Evolutionary conservation across 2,113 vertebrate genomes (phyloP).

Genomic region (Ceyx melanurus): DNA sequence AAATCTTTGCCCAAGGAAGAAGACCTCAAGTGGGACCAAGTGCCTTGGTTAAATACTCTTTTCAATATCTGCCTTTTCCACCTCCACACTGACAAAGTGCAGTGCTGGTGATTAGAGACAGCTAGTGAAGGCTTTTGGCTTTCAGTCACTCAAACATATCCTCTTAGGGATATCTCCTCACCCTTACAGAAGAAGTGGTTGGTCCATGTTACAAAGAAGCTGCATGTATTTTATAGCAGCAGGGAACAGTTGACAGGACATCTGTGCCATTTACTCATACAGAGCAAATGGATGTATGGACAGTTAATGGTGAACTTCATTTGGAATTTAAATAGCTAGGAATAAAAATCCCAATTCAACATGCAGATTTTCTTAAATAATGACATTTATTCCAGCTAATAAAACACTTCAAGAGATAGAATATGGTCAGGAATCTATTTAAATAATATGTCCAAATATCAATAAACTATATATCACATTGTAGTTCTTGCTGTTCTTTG

Average conservation of each 20-base stretch:
- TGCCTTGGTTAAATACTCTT: background rate
- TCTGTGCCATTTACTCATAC: background rate
- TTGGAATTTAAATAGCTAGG: constrained; percentile 28
- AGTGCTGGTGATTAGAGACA: background rate
- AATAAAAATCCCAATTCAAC: background rate
- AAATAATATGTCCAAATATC: constrained; percentile 10
- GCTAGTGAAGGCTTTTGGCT: background rate
- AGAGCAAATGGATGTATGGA: background rate
- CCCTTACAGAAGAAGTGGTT: background rate
- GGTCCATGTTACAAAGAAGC: background rate
- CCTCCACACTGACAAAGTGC: background rate
- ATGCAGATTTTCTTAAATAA: constrained; percentile 24
- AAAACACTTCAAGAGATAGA: constrained; percentile 42
- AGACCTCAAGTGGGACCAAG: accelerated
- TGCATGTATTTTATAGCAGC: background rate
- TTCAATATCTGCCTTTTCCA: background rate
- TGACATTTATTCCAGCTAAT: constrained; percentile 36
- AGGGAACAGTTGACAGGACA: background rate
- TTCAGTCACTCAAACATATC: background rate
- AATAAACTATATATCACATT: constrained; percentile 45
- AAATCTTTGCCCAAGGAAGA: background rate
- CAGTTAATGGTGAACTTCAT: constrained; percentile 34
- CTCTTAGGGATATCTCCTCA: background rate
- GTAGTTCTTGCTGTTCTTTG: constrained; percentile 36
- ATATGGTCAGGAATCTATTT: constrained; percentile 42